phyloP scores from a whole-genome alignment of 2,113 vertebrate species.

The Odocoileus virginianus region DNA sequence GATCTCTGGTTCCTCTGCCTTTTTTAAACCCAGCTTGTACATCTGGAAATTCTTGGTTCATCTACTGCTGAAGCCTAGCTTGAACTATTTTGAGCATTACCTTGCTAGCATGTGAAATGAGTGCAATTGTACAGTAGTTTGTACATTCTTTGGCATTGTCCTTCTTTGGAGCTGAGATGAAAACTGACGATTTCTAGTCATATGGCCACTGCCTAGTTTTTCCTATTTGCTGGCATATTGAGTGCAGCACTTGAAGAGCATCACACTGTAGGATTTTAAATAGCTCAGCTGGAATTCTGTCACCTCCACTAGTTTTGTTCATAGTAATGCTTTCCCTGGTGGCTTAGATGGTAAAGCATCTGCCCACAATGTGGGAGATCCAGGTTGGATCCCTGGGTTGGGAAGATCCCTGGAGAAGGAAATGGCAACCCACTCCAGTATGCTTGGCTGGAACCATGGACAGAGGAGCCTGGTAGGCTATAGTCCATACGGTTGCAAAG shows the following conservation, averaged over 20 bases:
- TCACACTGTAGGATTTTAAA: background rate
- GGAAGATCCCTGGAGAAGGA: background rate
- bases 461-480: background rate
- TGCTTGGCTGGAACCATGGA: background rate
- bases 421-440: background rate
- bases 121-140: background rate
- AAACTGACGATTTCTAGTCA: background rate
- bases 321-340: background rate
- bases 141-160: background rate
- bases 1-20: background rate
- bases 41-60: background rate
- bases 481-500: rapidly evolving
- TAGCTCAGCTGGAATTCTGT: background rate
- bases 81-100: background rate
- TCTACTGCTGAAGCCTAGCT: background rate
- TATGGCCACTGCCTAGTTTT: background rate
- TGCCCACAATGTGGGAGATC: background rate
- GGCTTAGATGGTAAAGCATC: background rate
- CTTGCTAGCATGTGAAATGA: background rate
- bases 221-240: background rate
- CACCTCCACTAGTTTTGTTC: background rate
- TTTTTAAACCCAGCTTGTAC: background rate
- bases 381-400: background rate
- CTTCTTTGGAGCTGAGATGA: background rate
- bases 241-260: background rate